Conservation (phyloP, 2,888 invertebrate genomes). For the Nycteola revayana region DNA sequence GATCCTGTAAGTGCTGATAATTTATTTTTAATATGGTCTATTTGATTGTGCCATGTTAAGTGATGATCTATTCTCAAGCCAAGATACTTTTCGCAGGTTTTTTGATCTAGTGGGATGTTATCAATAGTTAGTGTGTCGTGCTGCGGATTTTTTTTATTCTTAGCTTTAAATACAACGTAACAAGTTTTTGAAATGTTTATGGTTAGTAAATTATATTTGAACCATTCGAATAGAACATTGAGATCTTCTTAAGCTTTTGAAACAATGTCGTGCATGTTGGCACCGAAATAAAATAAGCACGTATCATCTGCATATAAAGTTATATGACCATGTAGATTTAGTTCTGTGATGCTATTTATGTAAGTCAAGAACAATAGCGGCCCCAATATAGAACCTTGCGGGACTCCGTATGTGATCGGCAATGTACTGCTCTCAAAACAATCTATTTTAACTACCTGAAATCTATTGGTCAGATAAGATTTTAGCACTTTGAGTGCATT, state of each 20-base stretch:
- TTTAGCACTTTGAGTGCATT: background rate
- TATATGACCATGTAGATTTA: constrained; percentile 7
- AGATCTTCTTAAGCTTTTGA: constrained; percentile 16
- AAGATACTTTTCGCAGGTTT: constrained; percentile 5
- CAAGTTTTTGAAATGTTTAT: constrained; percentile 4
- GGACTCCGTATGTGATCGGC: constrained; percentile 4
- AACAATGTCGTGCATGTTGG: constrained; percentile 3
- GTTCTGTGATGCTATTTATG: constrained; percentile 6
- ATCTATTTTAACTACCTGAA: constrained; percentile 1
- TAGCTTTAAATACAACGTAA: constrained; percentile 15
- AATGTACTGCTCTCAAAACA: background rate
- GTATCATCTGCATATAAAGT: constrained; percentile 10
- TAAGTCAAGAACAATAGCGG: constrained; percentile 8
- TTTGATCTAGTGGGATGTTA: background rate
- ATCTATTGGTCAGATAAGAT: background rate
- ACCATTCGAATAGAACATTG: constrained; percentile 13
- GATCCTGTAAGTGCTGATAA: constrained; percentile 2
- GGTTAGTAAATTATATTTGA: constrained; percentile 10
- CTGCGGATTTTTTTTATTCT: constrained; percentile 10
- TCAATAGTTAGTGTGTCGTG: constrained; percentile 1
- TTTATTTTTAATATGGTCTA: constrained; percentile 3
- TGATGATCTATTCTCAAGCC: constrained; percentile 1
- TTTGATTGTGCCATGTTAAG: background rate
- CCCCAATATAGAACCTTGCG: constrained; percentile 9
- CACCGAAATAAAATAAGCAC: constrained; percentile 1